Evolutionary conservation across 2,888 invertebrate species (phyloP).

Genomic region (Andrena chrysosceles): DNA sequence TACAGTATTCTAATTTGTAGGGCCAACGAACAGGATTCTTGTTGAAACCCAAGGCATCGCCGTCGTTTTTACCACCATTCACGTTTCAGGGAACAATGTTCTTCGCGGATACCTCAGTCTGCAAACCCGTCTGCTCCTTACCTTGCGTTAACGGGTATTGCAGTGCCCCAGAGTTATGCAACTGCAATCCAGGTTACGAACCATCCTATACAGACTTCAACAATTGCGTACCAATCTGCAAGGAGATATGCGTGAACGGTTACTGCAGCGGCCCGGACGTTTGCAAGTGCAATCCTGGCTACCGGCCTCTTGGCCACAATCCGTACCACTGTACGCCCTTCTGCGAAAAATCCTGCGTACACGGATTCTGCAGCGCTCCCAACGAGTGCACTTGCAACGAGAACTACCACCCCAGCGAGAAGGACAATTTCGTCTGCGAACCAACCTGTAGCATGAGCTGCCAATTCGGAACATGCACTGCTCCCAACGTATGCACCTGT

Average conservation of each 20-base stretch:
- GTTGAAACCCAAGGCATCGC: too few relatives aligned
- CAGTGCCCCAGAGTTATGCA: conserved; percentile 80
- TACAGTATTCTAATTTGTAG: too few relatives aligned
- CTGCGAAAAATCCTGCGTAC: conserved; percentile 88
- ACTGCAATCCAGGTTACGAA: conserved; percentile 77
- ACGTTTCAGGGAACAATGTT: background rate
- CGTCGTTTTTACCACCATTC: background rate
- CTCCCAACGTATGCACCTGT: conserved; percentile 73
- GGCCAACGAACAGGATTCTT: too few relatives aligned
- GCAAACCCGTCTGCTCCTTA: conserved; percentile 65
- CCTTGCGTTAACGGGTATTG: conserved; percentile 83
- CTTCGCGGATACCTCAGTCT: conserved; percentile 1
- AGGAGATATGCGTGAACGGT: conserved; percentile 23
- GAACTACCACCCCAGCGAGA: conserved; percentile 39
- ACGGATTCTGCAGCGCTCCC: conserved; percentile 62
- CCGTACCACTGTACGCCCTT: conserved; percentile 84
- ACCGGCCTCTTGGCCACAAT: conserved; percentile 73
- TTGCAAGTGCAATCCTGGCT: conserved; percentile 74
- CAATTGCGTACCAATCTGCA: conserved; percentile 70
- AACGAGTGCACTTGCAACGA: conserved; percentile 56
- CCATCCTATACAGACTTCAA: accelerated
- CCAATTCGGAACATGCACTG: conserved; percentile 43
- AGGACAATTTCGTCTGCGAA: conserved; percentile 59
- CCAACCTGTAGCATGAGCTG: conserved; percentile 68
- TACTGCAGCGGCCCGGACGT: conserved; percentile 31